These are phyloP conservation scores for Taeniopygia guttata DNA, from an alignment of 2,797 vertebrate species.

Conservation along the genomic window DNA sequence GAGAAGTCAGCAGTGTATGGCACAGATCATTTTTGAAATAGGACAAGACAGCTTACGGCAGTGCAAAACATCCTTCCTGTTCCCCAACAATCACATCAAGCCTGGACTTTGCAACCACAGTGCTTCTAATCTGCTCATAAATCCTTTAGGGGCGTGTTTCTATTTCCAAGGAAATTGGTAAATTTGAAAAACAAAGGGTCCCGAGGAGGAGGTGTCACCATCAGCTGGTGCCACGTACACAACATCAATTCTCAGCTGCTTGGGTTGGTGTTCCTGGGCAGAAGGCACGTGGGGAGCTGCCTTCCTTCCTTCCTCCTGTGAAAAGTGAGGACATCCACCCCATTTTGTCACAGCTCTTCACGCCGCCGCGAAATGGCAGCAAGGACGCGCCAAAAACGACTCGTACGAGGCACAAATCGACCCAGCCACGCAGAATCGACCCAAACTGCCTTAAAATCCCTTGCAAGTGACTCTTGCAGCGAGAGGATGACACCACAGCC, in stretches of 20 bases:
- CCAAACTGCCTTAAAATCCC: conserved; percentile 8
- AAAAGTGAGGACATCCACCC: not conserved
- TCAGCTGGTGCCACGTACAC: not conserved
- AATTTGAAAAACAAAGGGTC: conserved; percentile 2
- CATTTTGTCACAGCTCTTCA: conserved; percentile 33
- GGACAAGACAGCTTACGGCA: conserved; percentile 6
- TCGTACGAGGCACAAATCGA: not conserved
- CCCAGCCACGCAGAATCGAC: not conserved
- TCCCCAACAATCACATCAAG: conserved; percentile 27
- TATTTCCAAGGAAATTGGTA: not conserved
- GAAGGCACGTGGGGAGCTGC: not conserved
- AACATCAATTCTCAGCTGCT: not conserved
- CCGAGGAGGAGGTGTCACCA: conserved; percentile 7
- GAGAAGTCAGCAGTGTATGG: conserved; percentile 50
- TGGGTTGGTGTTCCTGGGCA: not conserved
- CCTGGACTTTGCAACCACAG: not conserved
- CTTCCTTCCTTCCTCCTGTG: not conserved
- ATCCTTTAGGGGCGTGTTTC: conserved; percentile 13
- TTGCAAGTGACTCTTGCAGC: not conserved
- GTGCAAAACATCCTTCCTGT: not conserved
- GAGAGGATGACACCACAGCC: not conserved
- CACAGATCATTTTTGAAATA: conserved; percentile 41
- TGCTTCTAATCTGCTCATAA: not conserved
- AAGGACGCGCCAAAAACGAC: not conserved
- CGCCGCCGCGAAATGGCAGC: not conserved